Evolutionary conservation across 2,888 invertebrate genomes (phyloP).

Genomic region (Lasioglossum figueresi): DNA sequence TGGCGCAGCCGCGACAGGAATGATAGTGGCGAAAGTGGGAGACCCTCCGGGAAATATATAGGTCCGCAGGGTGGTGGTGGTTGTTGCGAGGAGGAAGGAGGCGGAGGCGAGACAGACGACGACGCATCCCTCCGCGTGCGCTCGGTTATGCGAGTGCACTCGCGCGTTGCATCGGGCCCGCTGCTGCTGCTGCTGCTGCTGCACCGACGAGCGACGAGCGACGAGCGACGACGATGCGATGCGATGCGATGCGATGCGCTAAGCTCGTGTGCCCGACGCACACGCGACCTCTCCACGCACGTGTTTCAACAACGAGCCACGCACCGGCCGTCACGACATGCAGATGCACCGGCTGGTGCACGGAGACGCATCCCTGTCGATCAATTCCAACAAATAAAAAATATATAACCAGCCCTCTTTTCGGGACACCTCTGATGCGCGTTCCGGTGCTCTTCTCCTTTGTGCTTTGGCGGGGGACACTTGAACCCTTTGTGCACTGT

Average conservation of each 20-base stretch:
- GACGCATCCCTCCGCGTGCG: conserved; percentile 59
- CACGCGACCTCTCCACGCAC: conserved; percentile 35
- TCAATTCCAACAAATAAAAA: conserved; percentile 27
- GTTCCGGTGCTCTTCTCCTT: not conserved
- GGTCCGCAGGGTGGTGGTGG: conserved; percentile 67
- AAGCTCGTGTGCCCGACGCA: not conserved
- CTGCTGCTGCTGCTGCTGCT: not conserved
- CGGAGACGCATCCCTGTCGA: conserved; percentile 43
- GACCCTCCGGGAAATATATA: conserved; percentile 76
- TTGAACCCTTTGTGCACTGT: not conserved
- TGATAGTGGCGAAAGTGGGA: conserved; percentile 79
- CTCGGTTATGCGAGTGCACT: conserved; percentile 1
- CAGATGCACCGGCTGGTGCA: conserved; percentile 55
- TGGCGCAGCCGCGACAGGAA: conserved; percentile 76
- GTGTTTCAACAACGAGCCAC: conserved; percentile 41
- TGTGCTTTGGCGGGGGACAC: not conserved
- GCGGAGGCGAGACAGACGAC: conserved; percentile 42
- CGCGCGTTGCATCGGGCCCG: not conserved
- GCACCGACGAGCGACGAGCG: not conserved
- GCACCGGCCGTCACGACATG: conserved; percentile 34
- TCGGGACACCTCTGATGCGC: conserved; percentile 28
- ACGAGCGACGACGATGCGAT: too few species aligned
- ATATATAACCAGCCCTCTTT: conserved; percentile 1
- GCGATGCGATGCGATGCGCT: not conserved
- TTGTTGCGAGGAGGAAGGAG: conserved; percentile 48